phyloP scores from a whole-genome alignment of 2,113 vertebrate species.

The Triplophysa tibetana region DNA sequence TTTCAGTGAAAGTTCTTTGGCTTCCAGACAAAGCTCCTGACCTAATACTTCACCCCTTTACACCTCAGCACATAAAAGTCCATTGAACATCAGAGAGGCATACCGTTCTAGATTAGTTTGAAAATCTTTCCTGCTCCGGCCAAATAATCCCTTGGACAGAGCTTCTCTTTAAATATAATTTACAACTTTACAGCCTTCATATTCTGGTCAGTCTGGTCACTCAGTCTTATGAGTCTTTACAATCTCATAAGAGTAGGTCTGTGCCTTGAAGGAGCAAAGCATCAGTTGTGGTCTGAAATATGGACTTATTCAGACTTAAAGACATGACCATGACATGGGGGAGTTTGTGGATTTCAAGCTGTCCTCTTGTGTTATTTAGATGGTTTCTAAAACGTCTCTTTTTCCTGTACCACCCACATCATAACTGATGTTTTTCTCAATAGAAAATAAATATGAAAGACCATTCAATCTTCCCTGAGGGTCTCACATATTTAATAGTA shows the following conservation, averaged over 20 bases:
- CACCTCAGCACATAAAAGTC: constrained; percentile 62
- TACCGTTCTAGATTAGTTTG: constrained; percentile 75
- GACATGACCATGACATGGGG: not conserved
- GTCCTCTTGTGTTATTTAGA: constrained; percentile 54
- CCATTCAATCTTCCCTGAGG: constrained; percentile 48
- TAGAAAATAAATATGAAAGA: constrained; percentile 59
- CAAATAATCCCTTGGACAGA: constrained; percentile 70
- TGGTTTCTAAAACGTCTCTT: constrained; percentile 54
- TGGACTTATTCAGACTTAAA: constrained; percentile 5
- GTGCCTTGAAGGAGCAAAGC: not conserved
- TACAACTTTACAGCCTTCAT: constrained; percentile 66
- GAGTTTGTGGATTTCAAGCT: constrained; percentile 11
- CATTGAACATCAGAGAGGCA: constrained; percentile 62
- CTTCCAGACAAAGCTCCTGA: not conserved
- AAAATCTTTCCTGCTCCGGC: constrained; percentile 74
- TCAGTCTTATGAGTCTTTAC: too few relatives aligned
- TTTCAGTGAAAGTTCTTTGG: not conserved
- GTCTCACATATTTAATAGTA: constrained; percentile 17
- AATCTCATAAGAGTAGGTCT: constrained; percentile 42
- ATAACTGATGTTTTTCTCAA: constrained; percentile 49
- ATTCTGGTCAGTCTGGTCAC: constrained; percentile 62
- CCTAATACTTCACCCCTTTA: constrained; percentile 48
- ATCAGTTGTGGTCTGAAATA: constrained; percentile 18
- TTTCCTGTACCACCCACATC: constrained; percentile 49
- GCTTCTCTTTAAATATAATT: constrained; percentile 64